phyloP scores from a whole-genome alignment of 2,888 invertebrate genomes.

The Lycaena phlaeas region DNA sequence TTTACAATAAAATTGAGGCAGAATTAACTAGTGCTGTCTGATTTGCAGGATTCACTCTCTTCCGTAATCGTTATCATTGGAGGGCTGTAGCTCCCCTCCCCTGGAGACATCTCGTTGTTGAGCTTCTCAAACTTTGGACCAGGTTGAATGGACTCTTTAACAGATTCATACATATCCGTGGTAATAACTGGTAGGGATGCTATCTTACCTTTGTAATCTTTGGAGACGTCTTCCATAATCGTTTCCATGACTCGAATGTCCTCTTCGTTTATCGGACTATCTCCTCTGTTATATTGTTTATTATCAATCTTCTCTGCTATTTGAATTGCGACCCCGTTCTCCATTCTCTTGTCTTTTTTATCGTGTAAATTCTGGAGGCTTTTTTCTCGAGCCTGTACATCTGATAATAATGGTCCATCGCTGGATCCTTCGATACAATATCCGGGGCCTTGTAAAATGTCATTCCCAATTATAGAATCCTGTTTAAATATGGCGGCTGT shows the following conservation, averaged over 20 bases:
- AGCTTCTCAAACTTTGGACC: slow-evolving; percentile 74
- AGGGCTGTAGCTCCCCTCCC: slow-evolving; percentile 34
- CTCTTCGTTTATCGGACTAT: slow-evolving; percentile 70
- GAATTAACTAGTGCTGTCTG: slow-evolving; percentile 58
- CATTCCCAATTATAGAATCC: slow-evolving; percentile 66
- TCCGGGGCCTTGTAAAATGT: slow-evolving; percentile 53
- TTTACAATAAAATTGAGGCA: slow-evolving; percentile 29
- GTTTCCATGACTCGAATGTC: slow-evolving; percentile 39
- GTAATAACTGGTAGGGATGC: slow-evolving; percentile 55
- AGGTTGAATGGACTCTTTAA: slow-evolving; percentile 67
- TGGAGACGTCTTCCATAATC: slow-evolving; percentile 53
- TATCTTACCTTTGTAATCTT: slow-evolving; percentile 50
- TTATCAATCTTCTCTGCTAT: slow-evolving; percentile 47
- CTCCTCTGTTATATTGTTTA: slow-evolving; percentile 54
- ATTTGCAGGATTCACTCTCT: slow-evolving; percentile 54
- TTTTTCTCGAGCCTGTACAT: slow-evolving; percentile 61
- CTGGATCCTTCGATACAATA: slow-evolving; percentile 67
- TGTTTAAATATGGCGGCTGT: slow-evolving; percentile 81
- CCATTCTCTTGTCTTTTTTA: slow-evolving; percentile 46
- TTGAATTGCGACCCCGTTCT: slow-evolving; percentile 50
- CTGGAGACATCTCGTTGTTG: slow-evolving; percentile 65
- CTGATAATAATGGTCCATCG: slow-evolving; percentile 64
- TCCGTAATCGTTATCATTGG: slow-evolving; percentile 68
- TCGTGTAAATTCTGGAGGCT: slow-evolving; percentile 58
- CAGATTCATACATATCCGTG: slow-evolving; percentile 69